Evolutionary conservation across 2,797 vertebrate genomes (phyloP).

Genomic region (Pseudotriccus pelzelni): DNA sequence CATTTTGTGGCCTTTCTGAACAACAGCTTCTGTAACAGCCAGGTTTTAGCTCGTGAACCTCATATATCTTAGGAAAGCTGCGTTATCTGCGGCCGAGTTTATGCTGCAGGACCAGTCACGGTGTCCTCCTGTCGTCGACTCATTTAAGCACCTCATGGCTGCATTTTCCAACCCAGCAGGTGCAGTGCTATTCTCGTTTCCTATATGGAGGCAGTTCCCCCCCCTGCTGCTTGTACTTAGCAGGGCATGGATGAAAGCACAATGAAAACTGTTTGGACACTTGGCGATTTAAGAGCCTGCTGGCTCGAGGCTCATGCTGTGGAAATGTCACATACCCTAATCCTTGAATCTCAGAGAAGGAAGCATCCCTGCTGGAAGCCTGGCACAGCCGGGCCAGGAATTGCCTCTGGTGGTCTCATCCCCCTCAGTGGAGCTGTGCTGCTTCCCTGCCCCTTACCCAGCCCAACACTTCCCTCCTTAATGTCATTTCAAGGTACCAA

Average conservation of each 20-base stretch:
- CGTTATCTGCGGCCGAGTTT: not conserved
- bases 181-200: not conserved
- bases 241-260: not conserved
- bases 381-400: not conserved
- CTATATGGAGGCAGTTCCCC: not conserved
- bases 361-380: not conserved
- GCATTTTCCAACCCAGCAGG: not conserved
- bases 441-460: not conserved
- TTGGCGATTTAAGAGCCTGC: conserved; percentile 15
- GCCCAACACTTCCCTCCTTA: not conserved
- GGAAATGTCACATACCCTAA: conserved; percentile 18
- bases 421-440: not conserved
- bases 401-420: not conserved
- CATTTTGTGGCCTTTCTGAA: not conserved
- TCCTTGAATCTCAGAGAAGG: not conserved
- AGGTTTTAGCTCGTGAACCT: not conserved
- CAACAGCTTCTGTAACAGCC: not conserved
- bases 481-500: not conserved
- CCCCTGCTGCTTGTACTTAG: not conserved
- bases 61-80: not conserved
- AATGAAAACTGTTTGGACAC: conserved; percentile 3
- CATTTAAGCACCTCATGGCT: not conserved
- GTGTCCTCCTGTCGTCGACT: not conserved
- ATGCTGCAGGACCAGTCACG: not conserved
- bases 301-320: not conserved